phyloP scores from a whole-genome alignment of 2,113 vertebrate genomes.

The Siphamia tubifer region DNA sequence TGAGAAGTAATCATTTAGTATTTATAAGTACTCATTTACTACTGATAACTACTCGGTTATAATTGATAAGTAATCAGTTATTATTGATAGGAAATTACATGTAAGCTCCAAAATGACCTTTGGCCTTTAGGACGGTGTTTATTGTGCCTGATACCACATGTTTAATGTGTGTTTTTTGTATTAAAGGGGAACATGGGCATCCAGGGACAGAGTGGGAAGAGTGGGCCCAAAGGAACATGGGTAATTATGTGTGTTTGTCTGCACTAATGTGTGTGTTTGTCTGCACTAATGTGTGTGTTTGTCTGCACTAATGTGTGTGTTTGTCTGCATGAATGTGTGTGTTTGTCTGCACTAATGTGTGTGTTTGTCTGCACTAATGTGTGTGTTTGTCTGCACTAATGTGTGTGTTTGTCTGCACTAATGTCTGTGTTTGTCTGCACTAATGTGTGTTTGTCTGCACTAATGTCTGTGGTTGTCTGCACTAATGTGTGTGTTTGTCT shows the following conservation, averaged over 20 bases:
- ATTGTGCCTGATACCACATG: too few relatives aligned
- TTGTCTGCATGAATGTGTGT: background rate
- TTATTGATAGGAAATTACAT: too few relatives aligned
- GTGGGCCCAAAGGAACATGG: slow-evolving; percentile 74
- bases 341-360: background rate
- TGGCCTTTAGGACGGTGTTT: too few relatives aligned
- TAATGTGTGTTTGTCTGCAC: background rate
- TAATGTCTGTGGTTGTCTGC: background rate
- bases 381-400: background rate
- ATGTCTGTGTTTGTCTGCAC: too few relatives aligned
- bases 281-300: background rate
- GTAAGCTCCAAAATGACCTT: too few relatives aligned
- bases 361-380: background rate
- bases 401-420: background rate
- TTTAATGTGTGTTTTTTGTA: slow-evolving; percentile 5
- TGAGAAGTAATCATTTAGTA: too few relatives aligned
- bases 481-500: background rate
- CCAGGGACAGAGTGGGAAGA: slow-evolving; percentile 66
- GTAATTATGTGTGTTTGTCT: slow-evolving; percentile 58
- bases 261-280: background rate
- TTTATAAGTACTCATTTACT: too few relatives aligned
- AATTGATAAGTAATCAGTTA: too few relatives aligned
- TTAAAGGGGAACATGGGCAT: slow-evolving; percentile 78
- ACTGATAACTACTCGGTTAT: too few relatives aligned
- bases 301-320: background rate